Evolutionary conservation across 2,888 invertebrate species (phyloP), one percentile per base, ranked within the genome.

Genomic region (Thera britannica): DNA sequence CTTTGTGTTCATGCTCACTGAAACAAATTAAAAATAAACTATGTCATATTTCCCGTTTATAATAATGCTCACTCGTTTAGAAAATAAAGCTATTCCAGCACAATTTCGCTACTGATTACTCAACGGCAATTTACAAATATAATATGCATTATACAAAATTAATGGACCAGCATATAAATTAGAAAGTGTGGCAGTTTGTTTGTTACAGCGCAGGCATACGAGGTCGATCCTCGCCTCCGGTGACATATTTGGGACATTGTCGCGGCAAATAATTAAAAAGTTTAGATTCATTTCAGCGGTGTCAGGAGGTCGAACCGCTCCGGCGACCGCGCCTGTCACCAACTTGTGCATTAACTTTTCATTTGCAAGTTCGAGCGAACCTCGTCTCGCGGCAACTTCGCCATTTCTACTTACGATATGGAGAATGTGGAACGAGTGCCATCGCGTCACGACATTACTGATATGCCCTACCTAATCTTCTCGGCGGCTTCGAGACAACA

Each of bases 291-390:
- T 88, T 85, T 79, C 75, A 79, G 81, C 82, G 75, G 78, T 78
- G 83, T 80, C 80, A 83, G 82, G 75, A 84, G 85, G 84, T 82
- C 83, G 84, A 81, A 80, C 77, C 76, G 77, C 79, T 82, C 82
- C 82, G 78, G 74, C 79, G 79, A 75, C 84, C 85, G 84, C 83
- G 83, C 82, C 87, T 87, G 89, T 88, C 89, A 86, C 76, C 75
- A 89, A 90, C 83, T 90, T 89, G 82, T 79, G 83, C 89, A 86
- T 90, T 90, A 90, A 90, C 90, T 90, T 91, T 90, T 89, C 90
- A 91, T 91, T 90, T 90, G 86, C 86, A 89, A 90, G 87, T 90
- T 90, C 81, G 76, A 79, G 79, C 82, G 82, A 85, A 83, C 77
- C 83, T 82, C 82, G 84, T 80, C 82, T 83, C 80, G 78, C 71